Conservation (phyloP, 2,888 invertebrate species). For the Apodemia mormo region DNA sequence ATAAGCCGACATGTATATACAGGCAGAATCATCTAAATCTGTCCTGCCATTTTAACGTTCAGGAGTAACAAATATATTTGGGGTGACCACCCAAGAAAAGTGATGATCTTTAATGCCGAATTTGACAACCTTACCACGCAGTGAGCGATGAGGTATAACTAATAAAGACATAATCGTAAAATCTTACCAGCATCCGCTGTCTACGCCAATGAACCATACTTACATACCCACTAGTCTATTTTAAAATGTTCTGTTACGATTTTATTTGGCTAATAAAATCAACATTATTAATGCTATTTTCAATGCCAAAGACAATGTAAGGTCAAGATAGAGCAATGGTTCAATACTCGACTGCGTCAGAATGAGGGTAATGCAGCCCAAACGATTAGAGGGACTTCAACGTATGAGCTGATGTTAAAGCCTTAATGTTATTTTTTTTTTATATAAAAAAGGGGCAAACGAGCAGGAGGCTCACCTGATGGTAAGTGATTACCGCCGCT, state of each 20-base stretch:
- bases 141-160: background rate
- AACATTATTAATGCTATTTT: background rate
- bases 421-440: too few relatives aligned
- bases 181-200: background rate
- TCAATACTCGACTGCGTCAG: background rate
- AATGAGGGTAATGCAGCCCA: too few relatives aligned
- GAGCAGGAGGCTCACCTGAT: too few relatives aligned
- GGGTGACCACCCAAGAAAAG: background rate
- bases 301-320: background rate
- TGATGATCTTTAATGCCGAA: background rate
- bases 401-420: too few relatives aligned
- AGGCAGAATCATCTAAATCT: too few relatives aligned
- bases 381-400: background rate
- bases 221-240: background rate
- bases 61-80: too few relatives aligned
- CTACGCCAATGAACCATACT: background rate
- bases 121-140: background rate
- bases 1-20: too few relatives aligned
- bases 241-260: background rate
- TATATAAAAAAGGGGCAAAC: too few relatives aligned
- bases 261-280: slow-evolving; percentile 4
- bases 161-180: background rate
- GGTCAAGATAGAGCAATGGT: background rate
- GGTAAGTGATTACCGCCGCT: too few relatives aligned
- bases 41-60: too few relatives aligned